Conservation (phyloP, 2,113 vertebrate genomes). For the Pica pica region DNA sequence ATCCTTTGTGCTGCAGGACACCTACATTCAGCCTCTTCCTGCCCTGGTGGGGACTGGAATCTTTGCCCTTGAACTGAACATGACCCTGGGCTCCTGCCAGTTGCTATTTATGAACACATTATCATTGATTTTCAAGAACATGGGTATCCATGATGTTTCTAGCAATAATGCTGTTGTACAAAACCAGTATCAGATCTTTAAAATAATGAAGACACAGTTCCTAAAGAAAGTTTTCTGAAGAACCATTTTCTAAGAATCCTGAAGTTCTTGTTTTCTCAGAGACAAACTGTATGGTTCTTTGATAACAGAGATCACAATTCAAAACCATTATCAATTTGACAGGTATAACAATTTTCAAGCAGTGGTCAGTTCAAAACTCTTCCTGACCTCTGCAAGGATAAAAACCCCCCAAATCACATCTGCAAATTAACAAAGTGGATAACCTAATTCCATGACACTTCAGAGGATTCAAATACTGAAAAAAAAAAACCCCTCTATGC, state of each 20-base stretch:
- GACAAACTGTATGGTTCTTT: not conserved
- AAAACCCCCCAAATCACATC: not conserved
- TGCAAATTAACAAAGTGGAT: not conserved
- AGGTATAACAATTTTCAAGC: not conserved
- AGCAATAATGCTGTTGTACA: not conserved
- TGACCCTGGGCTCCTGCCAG: not conserved
- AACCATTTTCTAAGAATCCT: not conserved
- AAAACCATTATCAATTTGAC: not conserved
- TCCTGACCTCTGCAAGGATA: not conserved
- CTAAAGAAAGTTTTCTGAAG: not conserved
- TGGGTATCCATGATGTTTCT: not conserved
- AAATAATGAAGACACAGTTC: not conserved
- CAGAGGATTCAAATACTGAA: not conserved
- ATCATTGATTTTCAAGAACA: not conserved
- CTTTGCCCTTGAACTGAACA: not conserved
- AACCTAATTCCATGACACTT: not conserved
- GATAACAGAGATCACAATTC: not conserved
- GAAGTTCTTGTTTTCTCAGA: not conserved
- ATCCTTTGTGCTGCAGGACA: not conserved
- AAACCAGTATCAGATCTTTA: not conserved
- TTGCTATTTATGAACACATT: not conserved
- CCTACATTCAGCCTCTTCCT: not conserved
- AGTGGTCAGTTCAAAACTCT: not conserved
- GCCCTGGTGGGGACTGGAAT: not conserved
- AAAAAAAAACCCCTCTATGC: not conserved